Evolutionary conservation across 2,113 vertebrate genomes (phyloP).

Genomic region (Hydropotes inermis): DNA sequence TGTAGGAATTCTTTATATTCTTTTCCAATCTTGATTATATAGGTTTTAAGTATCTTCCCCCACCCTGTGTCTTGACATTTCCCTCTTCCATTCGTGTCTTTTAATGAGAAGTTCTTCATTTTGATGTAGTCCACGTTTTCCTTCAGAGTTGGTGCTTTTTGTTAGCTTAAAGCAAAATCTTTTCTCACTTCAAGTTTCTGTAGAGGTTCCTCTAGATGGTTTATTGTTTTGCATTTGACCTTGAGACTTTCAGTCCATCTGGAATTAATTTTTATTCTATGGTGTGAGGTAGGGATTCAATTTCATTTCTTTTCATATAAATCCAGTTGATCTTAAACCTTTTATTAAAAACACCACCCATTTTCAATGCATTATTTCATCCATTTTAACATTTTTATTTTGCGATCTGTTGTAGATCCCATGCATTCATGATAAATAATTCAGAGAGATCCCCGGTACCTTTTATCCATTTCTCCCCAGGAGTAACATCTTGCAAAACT

Average conservation of each 20-base stretch:
- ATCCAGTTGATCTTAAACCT: background rate
- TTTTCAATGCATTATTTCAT: background rate
- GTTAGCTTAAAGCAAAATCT: background rate
- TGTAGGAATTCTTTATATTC: background rate
- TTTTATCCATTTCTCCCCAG: background rate
- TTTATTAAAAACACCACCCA: background rate
- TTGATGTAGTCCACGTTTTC: background rate
- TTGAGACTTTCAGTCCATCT: background rate
- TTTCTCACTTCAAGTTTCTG: background rate
- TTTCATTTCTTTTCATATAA: background rate
- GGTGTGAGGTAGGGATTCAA: background rate
- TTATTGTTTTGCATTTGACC: background rate
- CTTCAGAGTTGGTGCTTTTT: background rate
- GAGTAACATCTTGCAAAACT: background rate
- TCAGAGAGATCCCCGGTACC: background rate
- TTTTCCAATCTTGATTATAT: background rate
- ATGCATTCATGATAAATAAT: background rate
- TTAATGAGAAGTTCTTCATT: background rate
- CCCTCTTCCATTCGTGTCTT: background rate
- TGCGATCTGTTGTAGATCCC: background rate
- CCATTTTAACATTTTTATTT: background rate
- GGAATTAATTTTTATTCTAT: background rate
- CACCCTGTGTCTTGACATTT: background rate
- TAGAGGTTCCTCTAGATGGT: background rate
- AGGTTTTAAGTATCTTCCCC: background rate